phyloP scores from a whole-genome alignment of 1,140 invertebrate genomes.

The Caligus rogercresseyi region DNA sequence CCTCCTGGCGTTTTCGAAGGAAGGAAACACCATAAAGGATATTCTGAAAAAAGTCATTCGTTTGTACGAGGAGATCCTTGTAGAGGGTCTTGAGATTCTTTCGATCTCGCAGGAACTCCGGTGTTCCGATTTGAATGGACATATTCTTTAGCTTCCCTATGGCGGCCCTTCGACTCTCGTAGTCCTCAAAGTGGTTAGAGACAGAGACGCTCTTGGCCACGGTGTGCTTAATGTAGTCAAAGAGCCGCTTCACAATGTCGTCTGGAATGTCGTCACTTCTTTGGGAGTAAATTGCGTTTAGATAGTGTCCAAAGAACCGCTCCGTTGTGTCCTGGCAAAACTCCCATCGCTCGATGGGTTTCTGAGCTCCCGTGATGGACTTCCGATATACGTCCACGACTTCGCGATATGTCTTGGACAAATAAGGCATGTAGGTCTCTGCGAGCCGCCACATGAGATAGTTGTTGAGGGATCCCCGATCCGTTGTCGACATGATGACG shows the following conservation, averaged over 20 bases:
- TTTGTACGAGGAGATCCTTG: slow-evolving; percentile 31
- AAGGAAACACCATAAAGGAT: slow-evolving; percentile 28
- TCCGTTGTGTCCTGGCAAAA: slow-evolving; percentile 35
- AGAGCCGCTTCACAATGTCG: slow-evolving; percentile 1
- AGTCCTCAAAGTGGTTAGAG: slow-evolving; percentile 5
- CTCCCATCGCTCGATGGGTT: slow-evolving; percentile 36
- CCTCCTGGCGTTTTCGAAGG: slow-evolving; percentile 14
- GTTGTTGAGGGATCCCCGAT: slow-evolving; percentile 37
- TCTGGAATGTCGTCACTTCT: slow-evolving; percentile 19
- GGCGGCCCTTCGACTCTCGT: slow-evolving; percentile 1
- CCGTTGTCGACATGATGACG: slow-evolving; percentile 36
- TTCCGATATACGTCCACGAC: slow-evolving; percentile 33
- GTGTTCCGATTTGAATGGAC: slow-evolving; percentile 35
- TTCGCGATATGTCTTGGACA: slow-evolving; percentile 36
- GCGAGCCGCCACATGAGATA: slow-evolving; percentile 42
- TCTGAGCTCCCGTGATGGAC: slow-evolving; percentile 31
- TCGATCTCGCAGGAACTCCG: slow-evolving; percentile 29
- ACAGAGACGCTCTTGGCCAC: slow-evolving; percentile 7
- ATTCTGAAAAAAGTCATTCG: slow-evolving; percentile 34
- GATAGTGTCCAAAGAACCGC: slow-evolving; percentile 35
- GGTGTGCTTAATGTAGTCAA: slow-evolving; percentile 12
- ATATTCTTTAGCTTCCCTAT: slow-evolving; percentile 30
- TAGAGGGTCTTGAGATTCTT: slow-evolving; percentile 33
- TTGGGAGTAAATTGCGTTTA: slow-evolving; percentile 33
- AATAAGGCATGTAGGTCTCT: slow-evolving; percentile 36